phyloP scores from a whole-genome alignment of 2,113 vertebrate genomes.

The Rynchops niger region DNA sequence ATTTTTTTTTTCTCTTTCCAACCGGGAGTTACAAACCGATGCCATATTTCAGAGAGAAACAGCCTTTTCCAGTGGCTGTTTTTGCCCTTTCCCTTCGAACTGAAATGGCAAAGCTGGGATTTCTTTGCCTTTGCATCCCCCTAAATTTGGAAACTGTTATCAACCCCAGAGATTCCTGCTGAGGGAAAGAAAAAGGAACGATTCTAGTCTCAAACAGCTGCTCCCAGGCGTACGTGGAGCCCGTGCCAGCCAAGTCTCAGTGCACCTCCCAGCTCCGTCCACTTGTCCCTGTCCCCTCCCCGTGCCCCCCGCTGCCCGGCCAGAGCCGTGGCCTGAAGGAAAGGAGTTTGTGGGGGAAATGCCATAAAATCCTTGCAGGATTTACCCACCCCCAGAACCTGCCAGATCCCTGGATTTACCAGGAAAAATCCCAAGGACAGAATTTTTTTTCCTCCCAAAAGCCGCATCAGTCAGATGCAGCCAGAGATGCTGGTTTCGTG shows the following conservation, averaged over 20 bases:
- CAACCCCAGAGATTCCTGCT: neutral
- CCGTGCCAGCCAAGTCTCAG: neutral
- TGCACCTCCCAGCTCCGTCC: neutral
- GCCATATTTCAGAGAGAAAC: neutral
- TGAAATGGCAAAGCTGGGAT: neutral
- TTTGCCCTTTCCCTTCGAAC: neutral
- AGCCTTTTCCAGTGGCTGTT: fast-evolving
- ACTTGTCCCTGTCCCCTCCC: neutral
- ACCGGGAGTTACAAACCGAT: neutral
- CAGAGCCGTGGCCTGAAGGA: neutral
- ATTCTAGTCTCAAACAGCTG: neutral
- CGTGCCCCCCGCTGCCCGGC: fast-evolving
- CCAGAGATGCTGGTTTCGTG: fast-evolving
- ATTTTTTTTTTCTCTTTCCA: neutral
- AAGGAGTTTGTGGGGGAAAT: neutral
- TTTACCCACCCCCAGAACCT: neutral
- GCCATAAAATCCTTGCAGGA: neutral
- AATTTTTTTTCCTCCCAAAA: neutral
- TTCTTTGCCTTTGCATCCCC: neutral
- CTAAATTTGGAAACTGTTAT: neutral
- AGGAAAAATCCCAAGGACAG: neutral
- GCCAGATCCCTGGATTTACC: neutral
- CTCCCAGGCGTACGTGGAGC: neutral
- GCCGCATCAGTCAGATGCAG: neutral
- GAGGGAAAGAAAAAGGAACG: neutral